phyloP scores from a whole-genome alignment of 1,140 invertebrate genomes.

The Zaprionus camerounensis region DNA sequence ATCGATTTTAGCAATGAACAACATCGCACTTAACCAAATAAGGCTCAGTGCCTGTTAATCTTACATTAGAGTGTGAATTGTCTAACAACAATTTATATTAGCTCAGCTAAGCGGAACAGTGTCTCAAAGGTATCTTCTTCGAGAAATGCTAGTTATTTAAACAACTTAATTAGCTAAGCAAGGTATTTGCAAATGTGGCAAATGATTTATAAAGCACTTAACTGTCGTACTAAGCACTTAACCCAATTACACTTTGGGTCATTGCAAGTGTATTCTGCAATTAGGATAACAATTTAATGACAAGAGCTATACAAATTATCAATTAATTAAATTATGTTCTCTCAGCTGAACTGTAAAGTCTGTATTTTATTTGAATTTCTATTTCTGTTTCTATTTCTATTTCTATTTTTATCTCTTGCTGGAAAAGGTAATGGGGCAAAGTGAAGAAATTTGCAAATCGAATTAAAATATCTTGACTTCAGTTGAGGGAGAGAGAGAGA shows the following conservation, averaged over 20 bases:
- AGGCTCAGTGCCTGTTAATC: too few relatives aligned
- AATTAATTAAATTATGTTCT: slow-evolving; percentile 1
- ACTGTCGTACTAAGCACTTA: neutral
- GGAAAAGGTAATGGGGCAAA: too few relatives aligned
- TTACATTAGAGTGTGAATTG: too few relatives aligned
- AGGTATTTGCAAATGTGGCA: slow-evolving; percentile 7
- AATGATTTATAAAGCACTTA: slow-evolving; percentile 15
- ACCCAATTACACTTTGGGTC: neutral
- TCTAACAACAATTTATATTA: too few relatives aligned
- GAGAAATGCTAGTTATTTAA: too few relatives aligned
- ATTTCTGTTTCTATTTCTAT: neutral
- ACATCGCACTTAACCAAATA: too few relatives aligned
- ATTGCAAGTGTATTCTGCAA: neutral
- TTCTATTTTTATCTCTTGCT: neutral
- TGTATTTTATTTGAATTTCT: neutral
- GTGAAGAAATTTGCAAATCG: neutral
- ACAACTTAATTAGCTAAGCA: neutral
- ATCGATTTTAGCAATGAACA: too few relatives aligned
- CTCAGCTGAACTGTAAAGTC: neutral
- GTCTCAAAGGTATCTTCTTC: too few relatives aligned
- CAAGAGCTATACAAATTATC: slow-evolving; percentile 15
- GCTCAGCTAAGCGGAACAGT: too few relatives aligned
- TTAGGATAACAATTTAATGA: slow-evolving; percentile 2
- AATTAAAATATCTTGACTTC: neutral
- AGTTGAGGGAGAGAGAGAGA: neutral